Base-by-base conservation (phyloP, 2,888 invertebrate genomes). In the Drosophila anomelani region DNA sequence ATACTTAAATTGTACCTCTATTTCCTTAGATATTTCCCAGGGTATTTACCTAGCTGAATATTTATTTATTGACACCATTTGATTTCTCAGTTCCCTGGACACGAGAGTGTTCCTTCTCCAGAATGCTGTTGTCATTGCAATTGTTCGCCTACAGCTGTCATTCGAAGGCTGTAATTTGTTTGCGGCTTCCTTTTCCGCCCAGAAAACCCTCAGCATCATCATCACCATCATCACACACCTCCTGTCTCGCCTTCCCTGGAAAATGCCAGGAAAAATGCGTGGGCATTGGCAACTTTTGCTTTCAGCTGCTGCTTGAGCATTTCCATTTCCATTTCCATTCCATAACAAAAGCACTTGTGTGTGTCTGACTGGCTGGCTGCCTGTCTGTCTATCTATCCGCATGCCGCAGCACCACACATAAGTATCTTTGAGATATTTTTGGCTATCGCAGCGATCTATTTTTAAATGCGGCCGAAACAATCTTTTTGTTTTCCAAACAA, bases 401-500 rank as follows among this genome's bases (percentile, higher is more conserved):
- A 56, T 76, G 76, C 58, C 69, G 36, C 51, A 56, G 61, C 67
- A 77, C 68, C 82, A 70, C 49, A 78, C 53, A 76, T 10, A 29
- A 29, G 47, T 81, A 85, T 72, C 61, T 71, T 51, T 38, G 38
- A 68, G 56, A 61, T 89, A 89, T 83, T 80, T 85, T 75, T 61
- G 58, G 83, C 78, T 75, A 73, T 76, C 78, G 78, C 55, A 49
- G 55, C 60, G 54, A 44, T 75, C 81, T 85, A 86, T 85, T 85
- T 89, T 76, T 85, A 88, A 75, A 70, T 53, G 34, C 29, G 43
- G 41, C 47, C 58, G 60, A 62, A 58, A 44, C 68, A 63, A 72
- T 75, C 67, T 84, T 84, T 82, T 82, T 88, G 89, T 88, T 83
- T 86, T 74, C 64, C 79, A 88, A 83, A 87, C 85, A 82, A 88